phyloP scores from a whole-genome alignment of 2,797 vertebrate species.

The Megalops cyprinoides region DNA sequence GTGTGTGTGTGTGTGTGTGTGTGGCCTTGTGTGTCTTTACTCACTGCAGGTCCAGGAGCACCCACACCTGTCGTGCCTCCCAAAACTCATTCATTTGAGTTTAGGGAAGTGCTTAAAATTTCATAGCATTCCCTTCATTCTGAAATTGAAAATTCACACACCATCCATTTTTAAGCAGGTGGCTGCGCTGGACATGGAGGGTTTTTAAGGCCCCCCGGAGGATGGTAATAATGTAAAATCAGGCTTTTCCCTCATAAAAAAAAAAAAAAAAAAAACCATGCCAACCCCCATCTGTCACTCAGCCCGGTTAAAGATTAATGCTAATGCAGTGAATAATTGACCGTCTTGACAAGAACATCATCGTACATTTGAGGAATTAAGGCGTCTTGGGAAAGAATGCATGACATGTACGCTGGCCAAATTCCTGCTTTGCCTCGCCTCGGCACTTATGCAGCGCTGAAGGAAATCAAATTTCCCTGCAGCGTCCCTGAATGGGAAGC shows the following conservation, averaged over 20 bases:
- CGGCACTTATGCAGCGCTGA: neutral
- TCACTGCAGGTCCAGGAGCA: neutral
- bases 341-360: slow-evolving; percentile 46
- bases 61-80: slow-evolving; percentile 16
- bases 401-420: neutral
- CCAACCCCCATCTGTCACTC: slow-evolving; percentile 46
- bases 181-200: slow-evolving; percentile 46
- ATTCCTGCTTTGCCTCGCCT: neutral
- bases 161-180: slow-evolving; percentile 56
- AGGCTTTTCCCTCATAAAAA: slow-evolving; percentile 40
- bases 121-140: slow-evolving; percentile 51
- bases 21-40: neutral
- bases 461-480: neutral
- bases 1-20: slow-evolving; percentile 14
- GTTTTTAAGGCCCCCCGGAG: slow-evolving; percentile 51
- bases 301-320: slow-evolving; percentile 60
- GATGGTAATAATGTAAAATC: slow-evolving; percentile 50
- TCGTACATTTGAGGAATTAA: slow-evolving; percentile 38
- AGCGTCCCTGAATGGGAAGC: neutral
- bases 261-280: slow-evolving; percentile 47
- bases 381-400: slow-evolving; percentile 1
- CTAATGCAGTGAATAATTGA: slow-evolving; percentile 59
- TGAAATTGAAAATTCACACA: slow-evolving; percentile 47
- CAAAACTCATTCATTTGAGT: slow-evolving; percentile 29
- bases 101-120: slow-evolving; percentile 48